Evolutionary conservation across 2,888 invertebrate genomes (phyloP).

Genomic region (Lochmaea capreae): DNA sequence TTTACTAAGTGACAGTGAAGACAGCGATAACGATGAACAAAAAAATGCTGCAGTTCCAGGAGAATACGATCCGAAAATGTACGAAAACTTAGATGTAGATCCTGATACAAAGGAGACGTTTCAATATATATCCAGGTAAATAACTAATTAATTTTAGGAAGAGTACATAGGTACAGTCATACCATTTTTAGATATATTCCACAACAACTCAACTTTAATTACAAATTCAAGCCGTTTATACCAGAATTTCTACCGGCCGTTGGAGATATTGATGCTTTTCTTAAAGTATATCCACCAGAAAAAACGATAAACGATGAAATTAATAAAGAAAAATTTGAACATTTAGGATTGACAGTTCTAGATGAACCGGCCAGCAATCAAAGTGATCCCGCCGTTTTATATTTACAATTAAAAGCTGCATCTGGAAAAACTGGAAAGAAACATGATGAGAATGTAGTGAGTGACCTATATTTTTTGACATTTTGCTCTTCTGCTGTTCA

Average conservation of each 20-base stretch:
- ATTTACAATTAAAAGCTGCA: constrained; percentile 86
- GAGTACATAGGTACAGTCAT: not conserved
- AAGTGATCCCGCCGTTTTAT: constrained; percentile 94
- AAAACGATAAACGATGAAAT: constrained; percentile 62
- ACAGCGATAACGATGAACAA: constrained; percentile 58
- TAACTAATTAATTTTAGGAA: not conserved
- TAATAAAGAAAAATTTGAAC: constrained; percentile 53
- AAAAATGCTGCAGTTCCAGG: constrained; percentile 60
- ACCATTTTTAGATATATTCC: constrained; percentile 84
- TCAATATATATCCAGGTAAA: constrained; percentile 88
- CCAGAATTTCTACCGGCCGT: constrained; percentile 98
- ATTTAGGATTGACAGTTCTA: constrained; percentile 78
- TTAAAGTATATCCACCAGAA: constrained; percentile 91
- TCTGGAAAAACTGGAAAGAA: constrained; percentile 66
- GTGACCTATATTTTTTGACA: not conserved
- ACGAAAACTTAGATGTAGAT: constrained; percentile 83
- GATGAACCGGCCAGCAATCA: constrained; percentile 97
- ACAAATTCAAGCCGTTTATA: constrained; percentile 92
- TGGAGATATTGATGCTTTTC: constrained; percentile 98
- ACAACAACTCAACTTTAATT: constrained; percentile 89
- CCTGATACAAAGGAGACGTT: constrained; percentile 92
- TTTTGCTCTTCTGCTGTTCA: not conserved
- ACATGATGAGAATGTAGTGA: constrained; percentile 56
- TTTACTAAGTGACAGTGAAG: constrained; percentile 52
- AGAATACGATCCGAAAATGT: constrained; percentile 85